Evolutionary conservation across 2,888 invertebrate genomes (phyloP), one percentile per base, ranked within the genome.

Genomic region (Ophion ventricosus): DNA sequence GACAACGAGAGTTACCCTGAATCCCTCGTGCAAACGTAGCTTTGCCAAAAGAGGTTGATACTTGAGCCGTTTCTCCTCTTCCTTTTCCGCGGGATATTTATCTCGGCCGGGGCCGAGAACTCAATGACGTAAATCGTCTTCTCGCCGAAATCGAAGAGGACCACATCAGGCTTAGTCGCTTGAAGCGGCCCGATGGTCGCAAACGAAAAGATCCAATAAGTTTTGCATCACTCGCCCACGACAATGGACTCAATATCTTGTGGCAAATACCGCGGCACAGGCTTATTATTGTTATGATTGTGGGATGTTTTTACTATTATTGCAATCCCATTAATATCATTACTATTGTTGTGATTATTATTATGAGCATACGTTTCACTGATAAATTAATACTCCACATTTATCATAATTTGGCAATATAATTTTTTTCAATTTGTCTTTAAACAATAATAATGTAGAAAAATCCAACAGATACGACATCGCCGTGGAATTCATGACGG

Each of bases 401-500:
- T 49, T 49, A 49, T 14, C 49, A 17, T 11, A 14, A 49, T 49
- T 17, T 17, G 14, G 17, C 11, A 14, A 49, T 49, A 49, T 49
- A 17, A 49, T 3, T 17, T 17, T 49, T 3, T 35, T 35, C 35
- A 35, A 49, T 49, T 17, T 1, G 17, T 49, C 17, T 14, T 17
- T 17, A 4, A 14, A 49, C 17, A 49, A 49, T 49, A 49, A 49
- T 1, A 25, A 54, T 35, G 2, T 3, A 57, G 73, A 14, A 11
- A 54, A 25, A 49, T 69, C n/a, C 40, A 43, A 64, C 66, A 87
- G 87, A 81, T 87, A 87, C 80, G 87, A 87, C 69, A 84, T 86
- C 70, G 87, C 83, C 20, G 70, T 87, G 10, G 73, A 79, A 67
- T 80, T 80, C 59, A 86, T 86, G 86, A 63, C 83, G 14, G 81